phyloP scores from a whole-genome alignment of 2,113 vertebrate genomes.

The Trachemys scripta region DNA sequence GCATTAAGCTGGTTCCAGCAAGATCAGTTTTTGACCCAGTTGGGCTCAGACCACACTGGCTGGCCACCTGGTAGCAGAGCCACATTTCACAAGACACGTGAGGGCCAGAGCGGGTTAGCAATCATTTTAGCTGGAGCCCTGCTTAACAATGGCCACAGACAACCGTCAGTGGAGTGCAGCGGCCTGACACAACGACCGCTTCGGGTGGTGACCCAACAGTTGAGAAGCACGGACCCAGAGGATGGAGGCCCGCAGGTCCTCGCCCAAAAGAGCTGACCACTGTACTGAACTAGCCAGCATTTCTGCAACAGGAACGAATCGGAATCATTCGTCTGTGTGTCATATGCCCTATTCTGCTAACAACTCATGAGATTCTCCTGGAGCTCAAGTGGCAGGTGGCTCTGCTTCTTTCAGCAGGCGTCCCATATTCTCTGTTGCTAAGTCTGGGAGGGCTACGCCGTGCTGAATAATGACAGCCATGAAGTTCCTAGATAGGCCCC shows the following conservation, averaged over 20 bases:
- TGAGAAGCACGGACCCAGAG: not conserved
- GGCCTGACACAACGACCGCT: not conserved
- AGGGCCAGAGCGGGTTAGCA: not conserved
- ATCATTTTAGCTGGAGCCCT: not conserved
- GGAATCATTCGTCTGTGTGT: not conserved
- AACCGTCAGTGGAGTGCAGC: not conserved
- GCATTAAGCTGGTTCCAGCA: not conserved
- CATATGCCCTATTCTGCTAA: not conserved
- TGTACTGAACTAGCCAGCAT: not conserved
- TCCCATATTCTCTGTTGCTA: not conserved
- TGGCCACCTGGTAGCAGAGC: not conserved
- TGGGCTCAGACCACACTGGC: not conserved
- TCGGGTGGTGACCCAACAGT: no score
- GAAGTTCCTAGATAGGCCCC: not conserved
- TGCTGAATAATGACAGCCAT: not conserved
- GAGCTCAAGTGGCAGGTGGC: not conserved
- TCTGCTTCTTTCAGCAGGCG: not conserved
- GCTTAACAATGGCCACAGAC: not conserved
- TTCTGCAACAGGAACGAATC: not conserved
- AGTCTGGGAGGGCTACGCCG: no score
- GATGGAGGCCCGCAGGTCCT: not conserved
- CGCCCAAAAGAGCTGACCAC: not conserved
- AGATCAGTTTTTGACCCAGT: not conserved
- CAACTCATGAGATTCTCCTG: not conserved
- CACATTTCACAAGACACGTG: not conserved